A percentile compares a stretch with the other conserved stretches of the same genome.
Evolutionary conservation across 2,888 invertebrate genomes (phyloP).

Genomic region (Pseudococcus jackbeardsleyi): DNA sequence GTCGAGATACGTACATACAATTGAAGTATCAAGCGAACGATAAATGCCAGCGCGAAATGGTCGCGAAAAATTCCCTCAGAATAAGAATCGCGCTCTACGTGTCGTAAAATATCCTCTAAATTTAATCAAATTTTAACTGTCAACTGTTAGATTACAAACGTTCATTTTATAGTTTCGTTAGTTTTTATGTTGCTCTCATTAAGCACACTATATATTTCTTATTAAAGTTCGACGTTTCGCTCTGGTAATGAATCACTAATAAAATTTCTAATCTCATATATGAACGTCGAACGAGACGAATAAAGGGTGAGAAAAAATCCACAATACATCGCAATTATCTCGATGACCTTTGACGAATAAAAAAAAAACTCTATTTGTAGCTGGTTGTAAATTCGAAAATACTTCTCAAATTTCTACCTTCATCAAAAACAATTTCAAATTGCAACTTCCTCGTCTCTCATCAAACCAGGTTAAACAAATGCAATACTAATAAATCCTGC

Average conservation of each 20-base stretch:
- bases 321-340: background rate
- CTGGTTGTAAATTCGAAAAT: background rate
- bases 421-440: background rate
- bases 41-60: background rate
- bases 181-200: slow-evolving; percentile 16
- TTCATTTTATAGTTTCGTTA: background rate
- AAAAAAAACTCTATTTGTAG: background rate
- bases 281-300: background rate
- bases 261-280: slow-evolving; percentile 4
- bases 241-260: background rate
- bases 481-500: background rate
- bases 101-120: background rate
- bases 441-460: background rate
- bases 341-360: background rate
- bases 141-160: slow-evolving; percentile 1
- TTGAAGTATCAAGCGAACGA: slow-evolving; percentile 25
- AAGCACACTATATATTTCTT: background rate
- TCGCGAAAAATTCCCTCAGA: background rate
- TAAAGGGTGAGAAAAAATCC: background rate
- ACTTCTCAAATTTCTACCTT: background rate
- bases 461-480: background rate
- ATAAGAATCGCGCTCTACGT: background rate
- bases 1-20: slow-evolving; percentile 22
- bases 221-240: background rate
- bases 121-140: slow-evolving; percentile 2